phyloP scores from a whole-genome alignment of 2,797 vertebrate species.

The Heterohyrax brucei region DNA sequence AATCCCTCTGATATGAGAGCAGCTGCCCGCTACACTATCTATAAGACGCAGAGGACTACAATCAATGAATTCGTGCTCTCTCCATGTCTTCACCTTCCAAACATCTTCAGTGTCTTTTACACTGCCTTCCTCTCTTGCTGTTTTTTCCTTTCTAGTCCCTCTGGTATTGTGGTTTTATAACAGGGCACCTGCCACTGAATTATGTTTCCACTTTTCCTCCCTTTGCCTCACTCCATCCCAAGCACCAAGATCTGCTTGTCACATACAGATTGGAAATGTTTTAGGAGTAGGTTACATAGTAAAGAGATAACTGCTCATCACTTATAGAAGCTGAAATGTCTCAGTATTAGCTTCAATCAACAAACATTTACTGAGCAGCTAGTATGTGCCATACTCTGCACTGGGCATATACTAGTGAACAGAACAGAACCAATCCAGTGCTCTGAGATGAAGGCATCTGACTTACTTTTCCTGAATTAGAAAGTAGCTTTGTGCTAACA shows the following conservation, averaged over 20 bases:
- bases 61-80: rapidly evolving
- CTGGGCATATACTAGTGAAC: background rate
- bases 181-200: background rate
- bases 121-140: background rate
- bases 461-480: background rate
- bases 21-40: rapidly evolving
- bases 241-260: background rate
- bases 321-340: background rate
- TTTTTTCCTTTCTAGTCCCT: background rate
- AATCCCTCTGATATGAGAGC: background rate
- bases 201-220: rapidly evolving
- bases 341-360: background rate
- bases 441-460: background rate
- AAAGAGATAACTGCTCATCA: too few relatives aligned
- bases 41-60: rapidly evolving
- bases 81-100: rapidly evolving
- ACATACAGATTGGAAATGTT: background rate
- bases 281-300: background rate
- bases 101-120: rapidly evolving
- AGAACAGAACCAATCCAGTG: background rate
- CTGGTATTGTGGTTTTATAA: rapidly evolving
- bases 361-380: background rate
- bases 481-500: background rate
- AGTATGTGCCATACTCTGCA: background rate
- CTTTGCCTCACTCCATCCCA: background rate